Base-by-base conservation (phyloP, 2,888 invertebrate species). In the Apodemia zela region DNA sequence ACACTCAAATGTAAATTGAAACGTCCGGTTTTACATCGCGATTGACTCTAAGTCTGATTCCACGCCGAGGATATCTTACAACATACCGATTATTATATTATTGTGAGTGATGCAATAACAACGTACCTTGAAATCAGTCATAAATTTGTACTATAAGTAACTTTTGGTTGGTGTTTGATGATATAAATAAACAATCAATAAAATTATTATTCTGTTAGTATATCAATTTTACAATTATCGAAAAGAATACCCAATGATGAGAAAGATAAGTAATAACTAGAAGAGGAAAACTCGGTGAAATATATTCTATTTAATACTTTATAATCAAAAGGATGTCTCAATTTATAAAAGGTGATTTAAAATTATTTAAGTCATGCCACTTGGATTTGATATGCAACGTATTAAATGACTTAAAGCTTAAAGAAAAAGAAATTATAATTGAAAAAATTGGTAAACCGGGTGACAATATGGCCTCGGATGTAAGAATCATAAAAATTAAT, bases 401-500 rank as follows among this genome's bases (percentile, higher is more conserved):
- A 0, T 67, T 84, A 2, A 64, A 75, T 54, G 68, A 79, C 61
- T 71, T 66, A 42, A 80, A 78, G 3, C 76, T 67, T 15, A 71
- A 67, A 35, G 69, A 73, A 33, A 73, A 70, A 6, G 77, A 75
- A 60, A 73, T 78, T 0, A 51, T 57, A 0, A 65, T 84, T 3
- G 66, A 73, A 51, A 60, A 71, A 6, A 75, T 81, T 3, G 80
- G 81, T 1, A 68, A 66, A 65, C 71, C 70, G 2, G 81, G 75
- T 13, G 81, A 81, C 15, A 81, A 80, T 65, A 81, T 73, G 65
- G 67, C 64, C 10, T 74, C 79, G 10, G 69, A 59, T 72, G 76
- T 0, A 72, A 73, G 61, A 74, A 73, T 64, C 70, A 81, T 25
- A 68, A 63, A 1, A 70, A 75, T 7, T 67, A 74, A 67, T 68